A percentile compares a stretch with the other conserved stretches of the same genome.
Evolutionary conservation across 2,113 vertebrate genomes (phyloP).

Genomic region (Tangachromis dhanisi): DNA sequence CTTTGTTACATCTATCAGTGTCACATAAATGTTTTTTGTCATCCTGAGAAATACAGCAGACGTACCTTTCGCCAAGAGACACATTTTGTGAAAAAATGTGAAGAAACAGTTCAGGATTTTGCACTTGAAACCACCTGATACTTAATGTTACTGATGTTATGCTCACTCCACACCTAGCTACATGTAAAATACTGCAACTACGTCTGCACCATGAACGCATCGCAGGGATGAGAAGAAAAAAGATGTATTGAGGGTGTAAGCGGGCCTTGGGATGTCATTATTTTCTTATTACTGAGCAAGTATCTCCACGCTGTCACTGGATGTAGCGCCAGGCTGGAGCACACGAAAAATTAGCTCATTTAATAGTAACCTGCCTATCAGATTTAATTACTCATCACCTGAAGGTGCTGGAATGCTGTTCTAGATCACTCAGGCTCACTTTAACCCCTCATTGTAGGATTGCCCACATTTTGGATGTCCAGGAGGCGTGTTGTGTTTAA

Average conservation of each 20-base stretch:
- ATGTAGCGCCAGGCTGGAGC: background rate
- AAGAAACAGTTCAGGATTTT: background rate
- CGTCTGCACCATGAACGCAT: background rate
- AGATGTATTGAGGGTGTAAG: background rate
- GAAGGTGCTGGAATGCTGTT: background rate
- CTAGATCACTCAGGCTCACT: background rate
- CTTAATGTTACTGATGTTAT: background rate
- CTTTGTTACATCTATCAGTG: background rate
- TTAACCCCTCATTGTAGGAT: background rate
- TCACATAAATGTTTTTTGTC: background rate
- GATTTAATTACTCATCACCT: background rate
- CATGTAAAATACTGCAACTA: background rate
- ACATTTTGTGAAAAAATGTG: background rate
- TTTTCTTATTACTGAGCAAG: background rate
- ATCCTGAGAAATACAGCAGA: background rate
- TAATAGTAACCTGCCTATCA: background rate
- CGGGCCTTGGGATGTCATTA: background rate
- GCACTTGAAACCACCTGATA: background rate
- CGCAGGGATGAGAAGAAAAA: background rate
- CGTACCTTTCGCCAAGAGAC: background rate
- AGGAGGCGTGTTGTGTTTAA: background rate
- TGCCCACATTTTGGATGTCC: background rate
- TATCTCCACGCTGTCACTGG: background rate
- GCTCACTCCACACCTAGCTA: background rate
- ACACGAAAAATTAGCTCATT: background rate